These are phyloP conservation scores for Agrypnus murinus DNA, from an alignment of 2,888 invertebrate genomes.

Conservation along the genomic window DNA sequence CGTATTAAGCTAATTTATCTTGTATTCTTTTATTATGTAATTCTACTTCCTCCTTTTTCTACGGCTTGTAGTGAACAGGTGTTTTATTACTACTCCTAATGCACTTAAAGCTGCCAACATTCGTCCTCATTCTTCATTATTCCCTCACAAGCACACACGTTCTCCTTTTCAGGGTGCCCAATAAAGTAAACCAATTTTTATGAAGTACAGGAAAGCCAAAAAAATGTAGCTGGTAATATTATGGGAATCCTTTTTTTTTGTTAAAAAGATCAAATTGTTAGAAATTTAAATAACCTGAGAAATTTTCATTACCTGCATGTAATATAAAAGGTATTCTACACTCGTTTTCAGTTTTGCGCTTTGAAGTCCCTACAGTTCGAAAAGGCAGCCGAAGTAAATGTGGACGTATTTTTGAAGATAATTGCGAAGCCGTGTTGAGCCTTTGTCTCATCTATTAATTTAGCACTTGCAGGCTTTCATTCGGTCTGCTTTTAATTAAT, in stretches of 20 bases:
- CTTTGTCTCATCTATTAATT: conserved; percentile 44
- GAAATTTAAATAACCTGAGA: background rate
- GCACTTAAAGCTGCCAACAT: conserved; percentile 28
- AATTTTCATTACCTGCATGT: background rate
- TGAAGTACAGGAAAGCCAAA: too few species aligned
- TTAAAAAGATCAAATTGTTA: too few species aligned
- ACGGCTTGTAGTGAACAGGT: conserved; percentile 20
- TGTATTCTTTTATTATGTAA: too few species aligned
- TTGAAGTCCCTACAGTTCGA: conserved; percentile 29
- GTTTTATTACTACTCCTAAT: conserved; percentile 27
- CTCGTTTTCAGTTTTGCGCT: background rate
- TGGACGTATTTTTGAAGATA: conserved; percentile 28
- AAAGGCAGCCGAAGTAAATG: conserved; percentile 12
- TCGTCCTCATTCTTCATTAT: conserved; percentile 30
- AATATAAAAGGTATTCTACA: too few species aligned
- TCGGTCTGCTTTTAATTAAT: conserved; percentile 34
- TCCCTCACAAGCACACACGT: conserved; percentile 6
- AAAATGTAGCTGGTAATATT: too few species aligned
- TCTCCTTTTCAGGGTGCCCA: background rate
- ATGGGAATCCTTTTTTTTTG: too few species aligned
- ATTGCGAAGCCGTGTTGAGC: conserved; percentile 32
- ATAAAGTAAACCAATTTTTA: conserved; percentile 16
- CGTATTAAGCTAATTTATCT: too few species aligned
- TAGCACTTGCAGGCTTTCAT: conserved; percentile 36
- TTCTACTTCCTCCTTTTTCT: background rate